Conservation (phyloP, 2,113 vertebrate species). For the Anser brachyrhynchus region DNA sequence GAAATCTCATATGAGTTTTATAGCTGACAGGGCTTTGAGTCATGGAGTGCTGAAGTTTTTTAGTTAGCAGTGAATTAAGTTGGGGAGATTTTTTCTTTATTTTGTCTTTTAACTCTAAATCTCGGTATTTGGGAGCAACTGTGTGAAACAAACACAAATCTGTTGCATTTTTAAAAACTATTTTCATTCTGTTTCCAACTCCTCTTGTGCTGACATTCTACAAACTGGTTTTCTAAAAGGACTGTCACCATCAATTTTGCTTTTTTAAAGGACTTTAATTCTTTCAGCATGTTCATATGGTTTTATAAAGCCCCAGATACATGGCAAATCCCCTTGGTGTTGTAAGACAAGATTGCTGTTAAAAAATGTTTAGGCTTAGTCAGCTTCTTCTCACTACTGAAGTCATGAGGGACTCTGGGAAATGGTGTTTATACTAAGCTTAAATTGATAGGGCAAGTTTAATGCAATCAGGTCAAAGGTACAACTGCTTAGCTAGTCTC, state of each 20-base stretch:
- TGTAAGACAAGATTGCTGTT: slow-evolving; percentile 90
- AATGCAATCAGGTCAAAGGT: slow-evolving; percentile 88
- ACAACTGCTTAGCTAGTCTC: slow-evolving; percentile 89
- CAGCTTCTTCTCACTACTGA: slow-evolving; percentile 83
- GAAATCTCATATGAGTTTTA: neutral
- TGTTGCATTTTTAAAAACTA: slow-evolving; percentile 33
- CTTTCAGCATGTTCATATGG: slow-evolving; percentile 86
- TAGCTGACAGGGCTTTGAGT: neutral
- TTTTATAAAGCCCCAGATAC: slow-evolving; percentile 85
- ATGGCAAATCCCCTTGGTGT: slow-evolving; percentile 85
- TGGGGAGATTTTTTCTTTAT: neutral
- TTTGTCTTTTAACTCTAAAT: slow-evolving; percentile 11
- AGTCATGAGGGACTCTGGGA: slow-evolving; percentile 84
- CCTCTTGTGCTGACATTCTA: slow-evolving; percentile 63
- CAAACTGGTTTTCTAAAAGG: slow-evolving; percentile 76
- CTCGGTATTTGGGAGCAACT: slow-evolving; percentile 17
- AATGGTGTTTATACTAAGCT: slow-evolving; percentile 87
- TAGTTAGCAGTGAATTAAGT: neutral
- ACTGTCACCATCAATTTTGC: slow-evolving; percentile 84
- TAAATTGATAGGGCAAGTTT: slow-evolving; percentile 89
- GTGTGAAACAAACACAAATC: slow-evolving; percentile 42
- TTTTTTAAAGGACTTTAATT: slow-evolving; percentile 84
- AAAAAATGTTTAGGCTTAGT: slow-evolving; percentile 87
- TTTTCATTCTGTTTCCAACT: slow-evolving; percentile 54
- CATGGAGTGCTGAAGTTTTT: neutral